Percentiles rank a stretch among this genome's conserved stretches.
Conservation (phyloP, 2,113 vertebrate species). For the Chitala chitala region DNA sequence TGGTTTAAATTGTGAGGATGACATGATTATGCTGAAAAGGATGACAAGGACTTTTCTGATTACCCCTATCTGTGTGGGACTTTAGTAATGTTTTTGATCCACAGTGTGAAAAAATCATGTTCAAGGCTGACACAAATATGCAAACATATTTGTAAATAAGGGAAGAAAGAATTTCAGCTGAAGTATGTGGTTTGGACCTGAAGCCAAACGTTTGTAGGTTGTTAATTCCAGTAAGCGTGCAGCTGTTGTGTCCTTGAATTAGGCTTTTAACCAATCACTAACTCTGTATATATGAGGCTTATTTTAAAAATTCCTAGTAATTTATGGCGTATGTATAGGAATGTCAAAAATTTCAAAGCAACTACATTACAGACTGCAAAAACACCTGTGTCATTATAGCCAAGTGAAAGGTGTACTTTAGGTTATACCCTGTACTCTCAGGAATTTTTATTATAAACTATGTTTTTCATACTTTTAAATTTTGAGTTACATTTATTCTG, state of each 20-base stretch:
- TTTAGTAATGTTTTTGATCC: too few species aligned
- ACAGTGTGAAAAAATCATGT: background rate
- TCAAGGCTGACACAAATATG: background rate
- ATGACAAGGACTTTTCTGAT: too few species aligned
- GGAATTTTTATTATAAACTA: background rate
- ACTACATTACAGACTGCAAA: background rate
- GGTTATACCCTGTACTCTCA: slow-evolving; percentile 1
- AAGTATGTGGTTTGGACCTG: background rate
- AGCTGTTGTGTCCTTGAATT: background rate
- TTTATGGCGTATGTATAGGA: too few species aligned
- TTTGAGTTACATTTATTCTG: background rate
- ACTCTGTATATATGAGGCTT: background rate
- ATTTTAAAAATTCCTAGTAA: too few species aligned
- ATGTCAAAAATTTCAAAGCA: background rate
- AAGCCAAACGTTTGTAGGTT: too few species aligned
- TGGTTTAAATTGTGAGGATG: too few species aligned
- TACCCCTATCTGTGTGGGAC: too few species aligned
- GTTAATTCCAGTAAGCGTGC: too few species aligned
- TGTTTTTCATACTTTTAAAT: background rate
- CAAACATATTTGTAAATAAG: too few species aligned
- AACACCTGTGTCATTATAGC: background rate
- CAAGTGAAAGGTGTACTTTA: too few species aligned
- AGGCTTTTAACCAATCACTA: background rate
- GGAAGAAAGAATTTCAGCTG: background rate
- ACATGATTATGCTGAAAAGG: too few species aligned